Evolutionary conservation across 2,888 invertebrate genomes (phyloP).

Genomic region (Onchidella celtica): DNA sequence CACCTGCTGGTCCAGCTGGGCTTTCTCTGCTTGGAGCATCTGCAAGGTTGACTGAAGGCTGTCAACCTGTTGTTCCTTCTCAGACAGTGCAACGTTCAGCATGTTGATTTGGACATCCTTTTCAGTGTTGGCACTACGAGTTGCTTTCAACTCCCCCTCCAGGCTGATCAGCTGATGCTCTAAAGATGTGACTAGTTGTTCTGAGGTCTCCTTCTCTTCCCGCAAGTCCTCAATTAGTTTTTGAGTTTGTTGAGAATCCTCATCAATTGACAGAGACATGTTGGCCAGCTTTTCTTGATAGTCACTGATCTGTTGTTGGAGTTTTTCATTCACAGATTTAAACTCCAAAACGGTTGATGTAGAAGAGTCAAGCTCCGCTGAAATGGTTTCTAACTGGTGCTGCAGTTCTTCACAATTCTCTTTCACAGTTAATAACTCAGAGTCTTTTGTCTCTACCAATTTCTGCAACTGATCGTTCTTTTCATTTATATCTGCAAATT

Average conservation of each 20-base stretch:
- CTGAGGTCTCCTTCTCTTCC: conserved; percentile 38
- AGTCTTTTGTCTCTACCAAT: conserved; percentile 40
- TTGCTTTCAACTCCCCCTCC: conserved; percentile 35
- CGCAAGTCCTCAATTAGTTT: conserved; percentile 37
- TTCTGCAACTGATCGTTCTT: conserved; percentile 33
- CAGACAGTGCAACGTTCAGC: conserved; percentile 45
- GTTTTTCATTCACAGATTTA: conserved; percentile 27
- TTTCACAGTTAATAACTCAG: conserved; percentile 18
- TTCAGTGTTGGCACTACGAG: conserved; percentile 15
- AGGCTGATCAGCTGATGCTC: conserved; percentile 43
- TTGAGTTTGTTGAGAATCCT: conserved; percentile 28
- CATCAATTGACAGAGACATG: conserved; percentile 36
- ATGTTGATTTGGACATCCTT: conserved; percentile 23
- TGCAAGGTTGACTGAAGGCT: conserved; percentile 39
- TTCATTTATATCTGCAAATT: conserved; percentile 15
- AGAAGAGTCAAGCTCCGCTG: conserved; percentile 23
- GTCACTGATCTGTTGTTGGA: conserved; percentile 7
- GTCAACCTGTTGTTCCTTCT: conserved; percentile 37
- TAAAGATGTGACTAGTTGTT: conserved; percentile 48
- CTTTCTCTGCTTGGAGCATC: conserved; percentile 54
- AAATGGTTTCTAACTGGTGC: conserved; percentile 15
- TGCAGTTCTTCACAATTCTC: conserved; percentile 43
- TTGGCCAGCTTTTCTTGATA: conserved; percentile 14
- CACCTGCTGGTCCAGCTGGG: conserved; percentile 56
- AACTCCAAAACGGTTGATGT: conserved; percentile 4